Evolutionary conservation across 2,797 vertebrate genomes (phyloP).

Genomic region (Pseudotriccus pelzelni): DNA sequence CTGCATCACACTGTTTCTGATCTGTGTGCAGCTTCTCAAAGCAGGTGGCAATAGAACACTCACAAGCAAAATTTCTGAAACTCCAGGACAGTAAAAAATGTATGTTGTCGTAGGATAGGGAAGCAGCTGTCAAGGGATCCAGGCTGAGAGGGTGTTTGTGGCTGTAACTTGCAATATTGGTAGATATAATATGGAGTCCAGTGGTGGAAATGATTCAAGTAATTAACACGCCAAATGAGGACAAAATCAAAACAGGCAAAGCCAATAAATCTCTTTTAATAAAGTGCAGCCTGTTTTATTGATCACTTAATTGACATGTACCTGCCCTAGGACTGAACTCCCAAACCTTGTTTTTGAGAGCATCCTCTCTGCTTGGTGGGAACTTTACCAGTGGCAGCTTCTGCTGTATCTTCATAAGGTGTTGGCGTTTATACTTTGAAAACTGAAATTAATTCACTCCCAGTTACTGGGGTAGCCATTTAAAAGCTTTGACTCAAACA

Average conservation of each 20-base stretch:
- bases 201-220: neutral
- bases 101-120: neutral
- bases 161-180: neutral
- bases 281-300: fast-evolving
- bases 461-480: fast-evolving
- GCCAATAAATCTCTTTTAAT: too few species aligned
- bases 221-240: neutral
- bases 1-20: neutral
- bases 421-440: too few species aligned
- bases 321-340: neutral
- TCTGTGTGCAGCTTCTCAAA: neutral
- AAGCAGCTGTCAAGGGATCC: neutral
- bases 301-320: fast-evolving
- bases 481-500: neutral
- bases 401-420: fast-evolving
- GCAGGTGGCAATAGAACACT: neutral
- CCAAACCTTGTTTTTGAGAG: too few species aligned
- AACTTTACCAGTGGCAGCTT: fast-evolving
- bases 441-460: fast-evolving
- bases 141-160: neutral
- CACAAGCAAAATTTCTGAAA: neutral
- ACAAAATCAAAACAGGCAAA: neutral
- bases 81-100: neutral
- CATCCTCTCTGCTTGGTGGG: fast-evolving
- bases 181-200: neutral